These are phyloP conservation scores for Formica selysi DNA, from an alignment of 1,140 invertebrate genomes.

Conservation along the genomic window DNA sequence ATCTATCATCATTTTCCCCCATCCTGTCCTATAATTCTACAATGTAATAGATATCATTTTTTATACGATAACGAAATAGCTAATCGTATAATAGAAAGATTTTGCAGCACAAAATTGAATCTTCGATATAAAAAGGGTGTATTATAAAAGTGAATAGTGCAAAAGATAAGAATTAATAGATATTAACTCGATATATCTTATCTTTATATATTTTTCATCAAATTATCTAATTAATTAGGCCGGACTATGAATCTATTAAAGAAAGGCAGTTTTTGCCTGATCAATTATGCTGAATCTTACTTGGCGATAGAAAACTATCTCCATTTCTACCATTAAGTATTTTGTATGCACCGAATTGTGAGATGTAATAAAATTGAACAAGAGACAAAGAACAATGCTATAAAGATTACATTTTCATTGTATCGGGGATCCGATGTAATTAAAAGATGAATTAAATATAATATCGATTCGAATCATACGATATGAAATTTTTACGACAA, in stretches of 20 bases:
- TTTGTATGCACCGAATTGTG: too few species aligned
- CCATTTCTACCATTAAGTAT: not conserved
- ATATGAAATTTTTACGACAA: not conserved
- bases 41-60: not conserved
- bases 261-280: not conserved
- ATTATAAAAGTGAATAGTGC: not conserved
- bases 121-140: not conserved
- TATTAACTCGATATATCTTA: conserved; percentile 12
- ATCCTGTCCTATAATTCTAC: not conserved
- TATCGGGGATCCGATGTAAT: conserved; percentile 14
- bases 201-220: not conserved
- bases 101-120: not conserved
- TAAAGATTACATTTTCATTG: not conserved
- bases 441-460: not conserved
- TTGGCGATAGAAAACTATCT: not conserved
- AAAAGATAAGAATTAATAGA: conserved; percentile 24
- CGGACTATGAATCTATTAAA: not conserved
- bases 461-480: not conserved
- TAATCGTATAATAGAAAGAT: not conserved
- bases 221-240: not conserved
- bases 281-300: not conserved
- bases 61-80: not conserved
- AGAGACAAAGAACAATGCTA: not conserved
- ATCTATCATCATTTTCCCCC: not conserved
- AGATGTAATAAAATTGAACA: too few species aligned